Percentiles rank a stretch among this genome's conserved stretches.
Evolutionary conservation across 2,113 vertebrate species (phyloP).

Genomic region (Podocnemis expansa): DNA sequence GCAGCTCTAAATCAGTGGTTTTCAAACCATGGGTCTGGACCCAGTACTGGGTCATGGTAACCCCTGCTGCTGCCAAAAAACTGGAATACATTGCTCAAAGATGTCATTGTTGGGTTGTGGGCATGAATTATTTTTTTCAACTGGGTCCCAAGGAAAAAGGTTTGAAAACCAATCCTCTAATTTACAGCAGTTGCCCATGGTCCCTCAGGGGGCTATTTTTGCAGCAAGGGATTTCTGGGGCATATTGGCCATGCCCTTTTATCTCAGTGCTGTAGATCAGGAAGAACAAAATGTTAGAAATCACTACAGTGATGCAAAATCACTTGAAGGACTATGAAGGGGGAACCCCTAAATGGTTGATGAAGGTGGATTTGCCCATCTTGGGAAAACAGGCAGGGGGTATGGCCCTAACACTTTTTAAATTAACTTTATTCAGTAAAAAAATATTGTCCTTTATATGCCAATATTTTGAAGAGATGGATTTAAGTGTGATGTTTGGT

Average conservation of each 20-base stretch:
- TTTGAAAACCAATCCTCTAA: too few species aligned
- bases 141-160: too few species aligned
- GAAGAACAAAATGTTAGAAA: background rate
- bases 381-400: background rate
- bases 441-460: background rate
- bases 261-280: background rate
- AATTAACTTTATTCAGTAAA: background rate
- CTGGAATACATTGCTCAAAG: too few species aligned
- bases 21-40: too few species aligned
- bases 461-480: background rate
- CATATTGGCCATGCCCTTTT: rapidly evolving
- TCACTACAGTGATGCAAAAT: background rate
- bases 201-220: background rate
- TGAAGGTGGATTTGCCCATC: background rate
- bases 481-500: background rate
- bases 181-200: background rate
- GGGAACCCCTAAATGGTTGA: background rate
- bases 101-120: too few species aligned
- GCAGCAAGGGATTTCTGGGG: background rate
- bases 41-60: too few species aligned
- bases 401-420: background rate
- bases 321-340: background rate
- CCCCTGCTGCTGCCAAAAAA: too few species aligned
- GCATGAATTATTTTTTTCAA: too few species aligned
- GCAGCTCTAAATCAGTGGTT: too few species aligned